These are phyloP conservation scores for Pteromalus puparum DNA, from an alignment of 1,140 invertebrate species.

Conservation along the genomic window DNA sequence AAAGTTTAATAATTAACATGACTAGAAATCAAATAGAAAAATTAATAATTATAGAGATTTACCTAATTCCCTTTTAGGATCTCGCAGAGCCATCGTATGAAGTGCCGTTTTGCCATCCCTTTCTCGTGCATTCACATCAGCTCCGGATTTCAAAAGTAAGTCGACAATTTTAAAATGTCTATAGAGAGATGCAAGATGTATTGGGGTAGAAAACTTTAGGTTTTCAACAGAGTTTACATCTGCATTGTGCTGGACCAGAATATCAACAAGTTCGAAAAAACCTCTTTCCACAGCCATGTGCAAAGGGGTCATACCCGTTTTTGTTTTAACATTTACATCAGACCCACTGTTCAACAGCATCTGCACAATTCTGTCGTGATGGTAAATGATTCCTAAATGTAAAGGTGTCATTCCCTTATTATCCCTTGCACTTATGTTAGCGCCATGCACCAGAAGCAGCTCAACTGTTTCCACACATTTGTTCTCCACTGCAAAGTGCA, in stretches of 20 bases:
- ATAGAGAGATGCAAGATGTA: constrained; percentile 12
- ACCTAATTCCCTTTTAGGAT: background rate
- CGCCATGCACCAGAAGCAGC: background rate
- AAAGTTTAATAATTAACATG: background rate
- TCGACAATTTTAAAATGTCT: background rate
- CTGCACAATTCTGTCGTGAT: background rate
- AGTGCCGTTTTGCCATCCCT: constrained; percentile 20
- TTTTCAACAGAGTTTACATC: constrained; percentile 1
- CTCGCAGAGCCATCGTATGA: constrained; percentile 12
- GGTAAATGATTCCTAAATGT: background rate
- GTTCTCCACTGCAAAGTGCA: constrained; percentile 21
- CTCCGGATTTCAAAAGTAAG: constrained; percentile 3
- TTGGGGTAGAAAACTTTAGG: background rate
- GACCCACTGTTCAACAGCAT: background rate
- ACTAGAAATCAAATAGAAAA: background rate
- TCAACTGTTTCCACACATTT: background rate
- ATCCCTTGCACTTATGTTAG: background rate
- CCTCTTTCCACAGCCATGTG: constrained; percentile 17
- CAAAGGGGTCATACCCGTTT: background rate
- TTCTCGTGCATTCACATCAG: constrained; percentile 14
- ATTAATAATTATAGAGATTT: background rate
- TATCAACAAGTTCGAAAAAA: background rate
- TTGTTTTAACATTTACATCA: constrained; percentile 3
- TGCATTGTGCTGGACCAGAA: background rate
- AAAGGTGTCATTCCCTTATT: background rate